phyloP scores from a whole-genome alignment of 2,113 vertebrate species.

The Dasyurus viverrinus region DNA sequence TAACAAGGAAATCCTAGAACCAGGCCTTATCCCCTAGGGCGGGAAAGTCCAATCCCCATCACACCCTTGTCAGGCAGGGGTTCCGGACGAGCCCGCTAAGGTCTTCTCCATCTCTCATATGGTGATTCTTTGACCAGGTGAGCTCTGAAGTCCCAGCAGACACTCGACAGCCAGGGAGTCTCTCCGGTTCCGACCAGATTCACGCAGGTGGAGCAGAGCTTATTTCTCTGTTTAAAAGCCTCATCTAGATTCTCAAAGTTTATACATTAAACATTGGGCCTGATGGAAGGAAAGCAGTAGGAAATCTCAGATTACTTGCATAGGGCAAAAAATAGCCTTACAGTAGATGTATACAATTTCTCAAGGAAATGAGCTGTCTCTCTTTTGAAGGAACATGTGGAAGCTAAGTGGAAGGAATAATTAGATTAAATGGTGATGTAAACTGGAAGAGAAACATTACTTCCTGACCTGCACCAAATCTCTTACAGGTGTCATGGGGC shows the following conservation, averaged over 20 bases:
- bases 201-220: conserved; percentile 76
- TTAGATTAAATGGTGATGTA: conserved; percentile 76
- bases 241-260: conserved; percentile 74
- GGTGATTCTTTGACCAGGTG: background rate
- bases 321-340: conserved; percentile 72
- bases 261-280: conserved; percentile 79
- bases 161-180: background rate
- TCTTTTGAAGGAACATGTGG: conserved; percentile 74
- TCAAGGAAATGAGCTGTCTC: conserved; percentile 80
- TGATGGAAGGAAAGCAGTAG: conserved; percentile 76
- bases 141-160: background rate
- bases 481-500: conserved; percentile 65
- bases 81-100: background rate
- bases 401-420: conserved; percentile 69
- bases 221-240: conserved; percentile 80
- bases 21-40: background rate
- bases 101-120: conserved; percentile 46
- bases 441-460: conserved; percentile 74
- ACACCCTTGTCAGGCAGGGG: background rate
- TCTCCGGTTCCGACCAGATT: conserved; percentile 10
- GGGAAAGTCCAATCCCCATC: background rate
- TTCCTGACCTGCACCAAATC: conserved; percentile 63
- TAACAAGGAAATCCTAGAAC: background rate
- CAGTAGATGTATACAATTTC: conserved; percentile 72
- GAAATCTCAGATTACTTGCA: conserved; percentile 82